These are phyloP conservation scores for Melanotaenia maccullochi DNA, from an alignment of 2,797 vertebrate species.

Conservation along the genomic window DNA sequence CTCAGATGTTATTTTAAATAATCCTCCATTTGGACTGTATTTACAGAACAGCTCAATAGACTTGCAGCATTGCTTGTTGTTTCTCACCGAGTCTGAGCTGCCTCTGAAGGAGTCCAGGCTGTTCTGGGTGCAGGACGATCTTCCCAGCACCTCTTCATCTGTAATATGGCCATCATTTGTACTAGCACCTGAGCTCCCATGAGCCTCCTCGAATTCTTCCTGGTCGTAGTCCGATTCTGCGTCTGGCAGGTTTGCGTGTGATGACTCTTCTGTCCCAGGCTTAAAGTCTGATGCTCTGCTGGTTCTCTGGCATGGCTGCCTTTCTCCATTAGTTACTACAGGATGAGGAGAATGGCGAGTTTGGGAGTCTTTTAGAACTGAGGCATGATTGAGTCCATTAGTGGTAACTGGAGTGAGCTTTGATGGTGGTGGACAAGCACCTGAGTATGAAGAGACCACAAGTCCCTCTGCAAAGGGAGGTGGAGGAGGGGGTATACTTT, in stretches of 20 bases:
- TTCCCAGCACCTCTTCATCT: slow-evolving; percentile 83
- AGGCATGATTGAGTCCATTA: slow-evolving; percentile 35
- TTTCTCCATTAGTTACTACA: slow-evolving; percentile 59
- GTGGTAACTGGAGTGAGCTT: slow-evolving; percentile 38
- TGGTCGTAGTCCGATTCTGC: slow-evolving; percentile 92
- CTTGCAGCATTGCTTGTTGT: slow-evolving; percentile 4
- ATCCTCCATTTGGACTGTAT: neutral
- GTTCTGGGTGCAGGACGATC: slow-evolving; percentile 86
- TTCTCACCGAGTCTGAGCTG: slow-evolving; percentile 91
- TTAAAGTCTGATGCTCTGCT: slow-evolving; percentile 50
- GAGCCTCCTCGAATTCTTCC: slow-evolving; percentile 89
- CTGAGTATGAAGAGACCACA: slow-evolving; percentile 31
- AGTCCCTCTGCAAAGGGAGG: slow-evolving; percentile 78
- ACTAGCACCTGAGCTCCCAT: slow-evolving; percentile 83
- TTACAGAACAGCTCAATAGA: neutral
- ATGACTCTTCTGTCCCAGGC: slow-evolving; percentile 68
- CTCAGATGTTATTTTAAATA: slow-evolving; percentile 5
- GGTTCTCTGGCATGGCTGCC: slow-evolving; percentile 16
- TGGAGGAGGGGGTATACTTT: slow-evolving; percentile 80
- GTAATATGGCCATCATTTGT: slow-evolving; percentile 85
- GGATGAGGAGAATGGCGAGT: slow-evolving; percentile 31
- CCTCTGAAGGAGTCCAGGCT: slow-evolving; percentile 90
- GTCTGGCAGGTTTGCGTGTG: slow-evolving; percentile 79
- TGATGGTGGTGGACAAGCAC: slow-evolving; percentile 33
- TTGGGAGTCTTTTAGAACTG: slow-evolving; percentile 35